Conservation (phyloP, 2,113 vertebrate species). For the Malaclemys terrapin region DNA sequence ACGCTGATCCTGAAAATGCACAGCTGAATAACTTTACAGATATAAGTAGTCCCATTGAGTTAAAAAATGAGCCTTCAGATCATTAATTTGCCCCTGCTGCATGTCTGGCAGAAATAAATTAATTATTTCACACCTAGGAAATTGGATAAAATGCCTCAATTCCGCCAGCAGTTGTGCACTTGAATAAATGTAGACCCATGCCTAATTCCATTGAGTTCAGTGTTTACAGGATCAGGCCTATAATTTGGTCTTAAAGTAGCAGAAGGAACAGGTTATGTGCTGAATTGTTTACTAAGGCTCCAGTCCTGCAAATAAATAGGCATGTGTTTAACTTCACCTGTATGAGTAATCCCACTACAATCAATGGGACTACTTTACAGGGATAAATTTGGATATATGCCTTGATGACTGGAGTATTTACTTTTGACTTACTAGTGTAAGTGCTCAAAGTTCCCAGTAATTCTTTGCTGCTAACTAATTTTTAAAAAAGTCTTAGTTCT, state of each 20-base stretch:
- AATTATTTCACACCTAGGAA: neutral
- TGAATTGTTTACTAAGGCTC: neutral
- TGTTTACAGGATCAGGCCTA: neutral
- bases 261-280: neutral
- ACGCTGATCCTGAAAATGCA: neutral
- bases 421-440: neutral
- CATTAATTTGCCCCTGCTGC: neutral
- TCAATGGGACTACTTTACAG: neutral
- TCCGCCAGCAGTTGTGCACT: neutral
- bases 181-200: fast-evolving
- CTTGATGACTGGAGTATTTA: neutral
- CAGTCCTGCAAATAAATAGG: neutral
- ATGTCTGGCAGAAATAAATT: neutral
- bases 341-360: neutral
- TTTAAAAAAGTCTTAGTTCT: neutral
- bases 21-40: neutral
- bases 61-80: neutral
- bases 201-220: fast-evolving
- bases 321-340: neutral
- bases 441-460: fast-evolving
- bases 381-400: neutral
- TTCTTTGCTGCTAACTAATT: neutral
- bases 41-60: neutral
- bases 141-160: neutral
- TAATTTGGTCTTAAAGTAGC: neutral